These are phyloP conservation scores for Uromys caudimaculatus DNA, from an alignment of 2,797 vertebrate species.

Conservation along the genomic window DNA sequence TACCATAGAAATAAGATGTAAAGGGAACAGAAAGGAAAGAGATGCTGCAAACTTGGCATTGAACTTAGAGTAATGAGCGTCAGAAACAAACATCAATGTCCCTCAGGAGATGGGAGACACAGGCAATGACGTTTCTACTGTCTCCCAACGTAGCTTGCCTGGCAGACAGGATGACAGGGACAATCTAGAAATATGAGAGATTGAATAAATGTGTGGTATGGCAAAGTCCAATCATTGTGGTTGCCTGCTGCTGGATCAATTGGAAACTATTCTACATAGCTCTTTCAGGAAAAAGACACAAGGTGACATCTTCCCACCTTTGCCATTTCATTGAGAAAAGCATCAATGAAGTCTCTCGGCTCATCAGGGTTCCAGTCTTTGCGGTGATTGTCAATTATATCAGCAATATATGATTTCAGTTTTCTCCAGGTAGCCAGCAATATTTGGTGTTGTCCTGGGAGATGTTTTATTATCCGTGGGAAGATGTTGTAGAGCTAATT, in stretches of 20 bases:
- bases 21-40: not conserved
- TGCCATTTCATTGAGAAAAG: conserved; percentile 89
- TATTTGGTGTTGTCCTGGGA: conserved; percentile 89
- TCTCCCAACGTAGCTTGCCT: not conserved
- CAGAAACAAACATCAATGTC: not conserved
- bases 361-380: conserved; percentile 85
- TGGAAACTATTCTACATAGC: not conserved
- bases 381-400: conserved; percentile 85
- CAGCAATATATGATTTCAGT: conserved; percentile 80
- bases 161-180: not conserved
- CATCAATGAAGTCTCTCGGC: conserved; percentile 89
- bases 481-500: conserved; percentile 84
- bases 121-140: not conserved
- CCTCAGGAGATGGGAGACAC: not conserved
- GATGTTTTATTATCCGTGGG: conserved; percentile 84
- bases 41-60: not conserved
- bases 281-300: not conserved
- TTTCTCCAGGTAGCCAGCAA: conserved; percentile 60
- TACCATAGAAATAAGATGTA: not conserved
- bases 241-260: not conserved
- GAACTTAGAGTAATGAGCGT: not conserved
- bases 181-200: not conserved
- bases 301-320: conserved; percentile 82
- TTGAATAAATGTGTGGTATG: not conserved
- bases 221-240: not conserved